A percentile compares a stretch with the other conserved stretches of the same genome.
Conservation (phyloP, 2,113 vertebrate species). For the Pachycephala philippinensis region DNA sequence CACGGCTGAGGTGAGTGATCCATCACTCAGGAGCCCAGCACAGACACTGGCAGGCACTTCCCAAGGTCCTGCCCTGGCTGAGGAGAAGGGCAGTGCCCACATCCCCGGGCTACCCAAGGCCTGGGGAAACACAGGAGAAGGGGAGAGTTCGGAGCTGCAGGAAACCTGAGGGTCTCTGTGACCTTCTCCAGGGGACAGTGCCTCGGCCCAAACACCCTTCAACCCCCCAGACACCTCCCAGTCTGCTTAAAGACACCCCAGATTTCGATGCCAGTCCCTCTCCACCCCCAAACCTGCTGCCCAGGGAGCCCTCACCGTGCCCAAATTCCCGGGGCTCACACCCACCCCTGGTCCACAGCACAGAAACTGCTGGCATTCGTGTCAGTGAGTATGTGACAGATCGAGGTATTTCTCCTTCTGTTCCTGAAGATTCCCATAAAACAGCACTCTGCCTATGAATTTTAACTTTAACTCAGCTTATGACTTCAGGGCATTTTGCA, state of each 20-base stretch:
- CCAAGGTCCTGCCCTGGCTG: background rate
- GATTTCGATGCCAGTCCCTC: background rate
- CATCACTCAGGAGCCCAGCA: background rate
- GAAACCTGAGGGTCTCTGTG: background rate
- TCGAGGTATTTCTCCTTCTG: background rate
- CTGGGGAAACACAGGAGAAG: background rate
- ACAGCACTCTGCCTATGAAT: background rate
- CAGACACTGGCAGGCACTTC: rapidly evolving
- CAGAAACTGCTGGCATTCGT: background rate
- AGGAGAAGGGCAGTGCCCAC: background rate
- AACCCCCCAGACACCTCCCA: background rate
- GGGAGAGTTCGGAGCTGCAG: rapidly evolving
- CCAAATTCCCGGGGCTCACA: rapidly evolving
- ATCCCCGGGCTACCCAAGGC: rapidly evolving
- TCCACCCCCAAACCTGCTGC: background rate
- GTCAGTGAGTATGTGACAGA: background rate
- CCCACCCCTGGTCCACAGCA: background rate
- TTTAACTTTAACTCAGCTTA: background rate
- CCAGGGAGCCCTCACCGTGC: background rate
- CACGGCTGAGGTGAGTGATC: rapidly evolving
- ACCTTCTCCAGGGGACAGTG: background rate
- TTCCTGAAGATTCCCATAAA: background rate
- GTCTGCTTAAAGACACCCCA: rapidly evolving
- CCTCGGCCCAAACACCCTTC: background rate
- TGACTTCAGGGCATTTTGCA: background rate